Evolutionary conservation across 1,140 invertebrate genomes (phyloP).

Genomic region (Anastrepha ludens): DNA sequence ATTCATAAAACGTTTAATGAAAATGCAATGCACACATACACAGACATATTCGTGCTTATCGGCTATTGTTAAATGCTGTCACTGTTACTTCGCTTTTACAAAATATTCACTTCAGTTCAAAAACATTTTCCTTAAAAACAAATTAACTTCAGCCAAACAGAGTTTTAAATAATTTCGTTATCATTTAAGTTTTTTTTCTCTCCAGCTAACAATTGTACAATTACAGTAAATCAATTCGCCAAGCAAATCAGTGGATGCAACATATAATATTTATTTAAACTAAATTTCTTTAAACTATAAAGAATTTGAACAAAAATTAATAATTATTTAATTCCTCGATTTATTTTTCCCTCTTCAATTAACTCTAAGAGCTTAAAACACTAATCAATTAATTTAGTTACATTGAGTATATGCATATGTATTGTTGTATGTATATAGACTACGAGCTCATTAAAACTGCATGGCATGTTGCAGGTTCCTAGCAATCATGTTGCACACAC

Average conservation of each 20-base stretch:
- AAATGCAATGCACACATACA: slow-evolving; percentile 33
- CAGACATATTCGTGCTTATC: background rate
- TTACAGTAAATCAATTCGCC: slow-evolving; percentile 38
- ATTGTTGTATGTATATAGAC: slow-evolving; percentile 36
- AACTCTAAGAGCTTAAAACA: slow-evolving; percentile 46
- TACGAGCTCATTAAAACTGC: slow-evolving; percentile 43
- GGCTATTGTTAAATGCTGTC: background rate
- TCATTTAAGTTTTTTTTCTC: background rate
- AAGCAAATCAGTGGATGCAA: slow-evolving; percentile 39
- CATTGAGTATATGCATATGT: slow-evolving; percentile 26
- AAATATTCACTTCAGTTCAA: background rate
- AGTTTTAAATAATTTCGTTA: background rate
- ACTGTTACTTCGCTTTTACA: background rate
- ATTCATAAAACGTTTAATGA: slow-evolving; percentile 21
- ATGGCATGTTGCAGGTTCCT: background rate
- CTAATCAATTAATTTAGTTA: slow-evolving; percentile 52
- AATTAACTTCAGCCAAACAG: background rate
- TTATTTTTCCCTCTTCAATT: slow-evolving; percentile 6
- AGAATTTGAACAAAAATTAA: background rate
- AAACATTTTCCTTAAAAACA: background rate
- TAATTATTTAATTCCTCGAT: background rate
- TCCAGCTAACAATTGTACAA: slow-evolving; percentile 22
- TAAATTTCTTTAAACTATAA: slow-evolving; percentile 30
- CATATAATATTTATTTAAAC: slow-evolving; percentile 10
- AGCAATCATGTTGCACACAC: background rate